Evolutionary conservation across 2,797 vertebrate genomes (phyloP).

Genomic region (Podargus strigoides): DNA sequence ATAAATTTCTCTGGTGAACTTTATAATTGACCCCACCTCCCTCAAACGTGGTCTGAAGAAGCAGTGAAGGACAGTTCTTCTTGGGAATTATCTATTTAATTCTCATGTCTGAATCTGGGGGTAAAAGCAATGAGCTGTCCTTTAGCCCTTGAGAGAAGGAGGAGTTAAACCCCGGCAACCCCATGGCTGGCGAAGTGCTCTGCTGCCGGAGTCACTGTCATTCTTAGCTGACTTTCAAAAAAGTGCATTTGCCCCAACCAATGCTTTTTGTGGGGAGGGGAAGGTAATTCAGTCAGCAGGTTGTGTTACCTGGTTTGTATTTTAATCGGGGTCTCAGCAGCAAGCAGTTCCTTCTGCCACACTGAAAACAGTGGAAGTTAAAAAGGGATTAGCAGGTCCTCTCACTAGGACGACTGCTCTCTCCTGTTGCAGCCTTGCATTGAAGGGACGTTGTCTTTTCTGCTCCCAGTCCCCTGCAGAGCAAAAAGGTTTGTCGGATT

Average conservation of each 20-base stretch:
- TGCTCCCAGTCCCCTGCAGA: slow-evolving; percentile 78
- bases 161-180: background rate
- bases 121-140: background rate
- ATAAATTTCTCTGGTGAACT: background rate
- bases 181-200: background rate
- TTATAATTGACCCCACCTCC: background rate
- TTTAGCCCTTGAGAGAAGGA: background rate
- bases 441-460: slow-evolving; percentile 76
- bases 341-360: background rate
- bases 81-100: background rate
- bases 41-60: background rate
- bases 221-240: background rate
- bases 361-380: background rate
- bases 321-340: background rate
- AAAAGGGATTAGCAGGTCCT: background rate
- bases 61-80: background rate
- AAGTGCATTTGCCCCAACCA: background rate
- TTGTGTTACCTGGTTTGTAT: background rate
- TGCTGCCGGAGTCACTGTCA: background rate
- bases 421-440: slow-evolving; percentile 39
- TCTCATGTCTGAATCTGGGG: background rate
- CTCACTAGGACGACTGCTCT: background rate
- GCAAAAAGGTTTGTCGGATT: slow-evolving; percentile 72
- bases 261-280: background rate
- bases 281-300: background rate